Percentiles rank a stretch among this genome's conserved stretches.
phyloP scores from a whole-genome alignment of 2,888 invertebrate genomes.

The Mayetiola destructor region DNA sequence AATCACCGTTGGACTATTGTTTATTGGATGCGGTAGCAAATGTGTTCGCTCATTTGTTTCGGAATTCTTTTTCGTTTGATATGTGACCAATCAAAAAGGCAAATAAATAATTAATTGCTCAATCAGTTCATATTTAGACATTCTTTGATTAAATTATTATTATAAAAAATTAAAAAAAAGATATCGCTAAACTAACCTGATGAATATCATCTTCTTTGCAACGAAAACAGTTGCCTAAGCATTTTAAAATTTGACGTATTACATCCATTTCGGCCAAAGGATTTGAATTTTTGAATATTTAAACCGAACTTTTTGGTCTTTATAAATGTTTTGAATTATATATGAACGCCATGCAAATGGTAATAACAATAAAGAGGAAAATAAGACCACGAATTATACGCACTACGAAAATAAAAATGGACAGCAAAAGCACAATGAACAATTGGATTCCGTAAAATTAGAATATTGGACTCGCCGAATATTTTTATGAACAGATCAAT shows the following conservation, averaged over 20 bases:
- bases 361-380: background rate
- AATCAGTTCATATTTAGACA: background rate
- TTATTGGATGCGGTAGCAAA: slow-evolving; percentile 59
- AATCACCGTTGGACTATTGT: slow-evolving; percentile 56
- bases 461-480: no score
- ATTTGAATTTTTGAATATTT: no score
- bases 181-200: slow-evolving; percentile 24
- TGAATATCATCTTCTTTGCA: slow-evolving; percentile 30
- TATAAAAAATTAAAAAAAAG: background rate
- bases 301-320: no score
- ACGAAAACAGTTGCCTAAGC: slow-evolving; percentile 30
- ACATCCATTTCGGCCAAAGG: slow-evolving; percentile 28
- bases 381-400: background rate
- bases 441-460: no score
- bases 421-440: background rate
- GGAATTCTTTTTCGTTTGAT: slow-evolving; percentile 28
- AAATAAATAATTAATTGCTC: background rate
- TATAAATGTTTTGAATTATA: background rate
- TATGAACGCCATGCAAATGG: background rate
- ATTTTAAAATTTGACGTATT: slow-evolving; percentile 28
- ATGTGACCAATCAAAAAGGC: no score
- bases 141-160: background rate
- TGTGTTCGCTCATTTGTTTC: slow-evolving; percentile 61
- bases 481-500: no score
- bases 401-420: background rate